These are phyloP conservation scores for Chironomus riparius DNA, from an alignment of 2,888 invertebrate species.

Conservation along the genomic window DNA sequence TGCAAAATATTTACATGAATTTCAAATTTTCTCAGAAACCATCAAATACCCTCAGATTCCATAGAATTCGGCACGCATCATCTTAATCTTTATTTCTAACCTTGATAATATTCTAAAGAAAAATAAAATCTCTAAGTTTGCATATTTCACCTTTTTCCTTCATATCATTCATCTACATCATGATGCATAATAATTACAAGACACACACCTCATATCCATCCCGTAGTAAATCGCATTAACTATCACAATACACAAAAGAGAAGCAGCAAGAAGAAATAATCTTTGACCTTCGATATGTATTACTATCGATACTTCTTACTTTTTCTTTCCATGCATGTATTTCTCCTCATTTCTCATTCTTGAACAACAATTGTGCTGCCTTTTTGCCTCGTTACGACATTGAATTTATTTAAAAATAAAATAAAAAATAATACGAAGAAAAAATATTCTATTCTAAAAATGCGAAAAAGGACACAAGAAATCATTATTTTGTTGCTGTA, in stretches of 20 bases:
- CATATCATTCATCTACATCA: not conserved
- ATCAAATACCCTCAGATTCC: too few species aligned
- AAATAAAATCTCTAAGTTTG: too few species aligned
- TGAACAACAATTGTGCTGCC: not conserved
- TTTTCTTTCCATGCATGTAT: too few species aligned
- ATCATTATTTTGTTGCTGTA: conserved; percentile 17
- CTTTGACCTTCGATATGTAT: conserved; percentile 26
- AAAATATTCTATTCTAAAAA: conserved; percentile 2
- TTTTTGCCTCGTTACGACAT: conserved; percentile 17
- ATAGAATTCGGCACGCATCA: too few species aligned
- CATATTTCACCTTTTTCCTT: not conserved
- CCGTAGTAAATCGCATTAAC: too few species aligned
- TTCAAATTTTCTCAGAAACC: too few species aligned
- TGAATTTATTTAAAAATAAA: not conserved
- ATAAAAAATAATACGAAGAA: not conserved
- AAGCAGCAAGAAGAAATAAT: conserved; percentile 19
- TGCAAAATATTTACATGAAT: too few species aligned
- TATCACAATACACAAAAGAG: not conserved
- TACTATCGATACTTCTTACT: conserved; percentile 1
- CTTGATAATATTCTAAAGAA: too few species aligned
- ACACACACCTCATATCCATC: too few species aligned
- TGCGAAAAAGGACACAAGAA: conserved; percentile 24
- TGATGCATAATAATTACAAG: too few species aligned
- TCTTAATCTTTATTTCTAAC: too few species aligned
- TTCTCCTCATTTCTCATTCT: too few species aligned